Evolutionary conservation across 2,797 vertebrate genomes (phyloP).

Genomic region (Pseudochaenichthys georgianus): DNA sequence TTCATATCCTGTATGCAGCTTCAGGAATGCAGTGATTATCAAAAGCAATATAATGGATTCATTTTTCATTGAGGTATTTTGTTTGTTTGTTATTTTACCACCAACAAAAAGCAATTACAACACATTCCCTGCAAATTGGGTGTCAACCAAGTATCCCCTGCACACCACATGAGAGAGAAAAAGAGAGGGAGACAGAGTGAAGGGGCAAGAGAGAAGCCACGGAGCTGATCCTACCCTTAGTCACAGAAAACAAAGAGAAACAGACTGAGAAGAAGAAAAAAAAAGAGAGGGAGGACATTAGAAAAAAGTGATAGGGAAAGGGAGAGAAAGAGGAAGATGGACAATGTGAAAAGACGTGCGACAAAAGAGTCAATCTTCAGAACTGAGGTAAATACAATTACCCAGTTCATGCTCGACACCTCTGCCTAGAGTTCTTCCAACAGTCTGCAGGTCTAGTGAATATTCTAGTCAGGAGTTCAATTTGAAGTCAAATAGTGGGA

Average conservation of each 20-base stretch:
- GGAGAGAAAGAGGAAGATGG: conserved; percentile 40
- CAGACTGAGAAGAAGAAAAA: conserved; percentile 15
- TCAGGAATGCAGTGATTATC: conserved; percentile 25
- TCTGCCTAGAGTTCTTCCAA: not conserved
- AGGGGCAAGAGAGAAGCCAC: conserved; percentile 27
- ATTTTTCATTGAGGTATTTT: conserved; percentile 20
- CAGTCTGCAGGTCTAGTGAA: not conserved
- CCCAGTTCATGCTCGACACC: conserved; percentile 24
- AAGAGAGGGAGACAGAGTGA: conserved; percentile 9
- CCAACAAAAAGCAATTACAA: conserved; percentile 78
- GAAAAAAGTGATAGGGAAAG: conserved; percentile 31
- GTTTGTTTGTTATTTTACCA: conserved; percentile 26
- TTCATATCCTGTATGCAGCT: conserved; percentile 3
- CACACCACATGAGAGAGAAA: conserved; percentile 31
- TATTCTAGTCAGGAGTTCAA: conserved; percentile 9
- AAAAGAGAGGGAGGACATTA: conserved; percentile 17
- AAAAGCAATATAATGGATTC: conserved; percentile 32
- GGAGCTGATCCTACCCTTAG: conserved; percentile 27
- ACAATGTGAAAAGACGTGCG: conserved; percentile 49
- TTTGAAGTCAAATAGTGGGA: not conserved
- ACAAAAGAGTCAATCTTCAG: conserved; percentile 30
- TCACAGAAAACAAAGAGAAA: conserved; percentile 55
- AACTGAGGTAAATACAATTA: conserved; percentile 28
- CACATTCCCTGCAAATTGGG: conserved; percentile 66
- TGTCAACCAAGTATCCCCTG: conserved; percentile 64